A percentile compares a stretch with the other conserved stretches of the same genome.
Evolutionary conservation across 2,113 vertebrate species (phyloP).

Genomic region (Urocolius indicus): DNA sequence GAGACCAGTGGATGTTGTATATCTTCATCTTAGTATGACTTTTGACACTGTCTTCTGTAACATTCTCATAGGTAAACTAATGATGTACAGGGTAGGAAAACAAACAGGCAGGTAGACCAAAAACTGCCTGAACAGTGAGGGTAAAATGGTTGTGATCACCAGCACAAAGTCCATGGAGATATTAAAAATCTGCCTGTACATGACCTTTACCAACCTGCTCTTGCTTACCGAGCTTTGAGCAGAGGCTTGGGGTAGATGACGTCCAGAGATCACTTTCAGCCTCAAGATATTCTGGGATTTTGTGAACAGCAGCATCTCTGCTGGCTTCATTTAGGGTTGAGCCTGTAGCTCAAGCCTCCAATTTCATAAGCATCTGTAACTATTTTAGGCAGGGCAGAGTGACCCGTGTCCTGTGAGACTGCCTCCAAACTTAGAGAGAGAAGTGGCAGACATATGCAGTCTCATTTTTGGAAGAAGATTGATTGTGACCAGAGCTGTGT

Average conservation of each 20-base stretch:
- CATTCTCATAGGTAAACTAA: not conserved
- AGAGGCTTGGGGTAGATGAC: not conserved
- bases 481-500: not conserved
- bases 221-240: not conserved
- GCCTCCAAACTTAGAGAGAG: not conserved
- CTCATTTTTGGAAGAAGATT: not conserved
- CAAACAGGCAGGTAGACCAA: not conserved
- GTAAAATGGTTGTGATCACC: not conserved
- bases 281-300: not conserved
- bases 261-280: not conserved
- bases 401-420: not conserved
- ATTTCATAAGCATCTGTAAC: not conserved
- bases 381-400: not conserved
- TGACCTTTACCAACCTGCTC: not conserved
- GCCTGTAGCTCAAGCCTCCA: not conserved
- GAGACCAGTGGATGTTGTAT: not conserved
- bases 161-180: not conserved
- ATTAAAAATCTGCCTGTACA: not conserved
- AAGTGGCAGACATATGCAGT: not conserved
- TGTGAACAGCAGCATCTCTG: not conserved
- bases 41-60: not conserved
- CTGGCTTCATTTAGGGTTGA: not conserved
- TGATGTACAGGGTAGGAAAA: not conserved
- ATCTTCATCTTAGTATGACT: not conserved
- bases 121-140: not conserved